Evolutionary conservation across 2,797 vertebrate species (phyloP).

Genomic region (Pyrrhura leucotis): DNA sequence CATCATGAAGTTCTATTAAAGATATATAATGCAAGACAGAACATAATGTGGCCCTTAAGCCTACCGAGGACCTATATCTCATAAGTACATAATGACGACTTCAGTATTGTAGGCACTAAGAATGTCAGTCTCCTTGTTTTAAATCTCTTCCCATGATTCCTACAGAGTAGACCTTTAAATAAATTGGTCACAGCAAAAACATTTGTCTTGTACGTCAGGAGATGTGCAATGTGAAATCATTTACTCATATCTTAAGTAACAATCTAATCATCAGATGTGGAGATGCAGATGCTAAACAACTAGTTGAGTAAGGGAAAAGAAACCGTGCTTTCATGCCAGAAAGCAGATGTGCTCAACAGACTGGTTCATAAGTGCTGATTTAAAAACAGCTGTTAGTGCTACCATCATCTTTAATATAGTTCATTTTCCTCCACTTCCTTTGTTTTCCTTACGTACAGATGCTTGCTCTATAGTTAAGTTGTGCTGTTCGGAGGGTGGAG

Average conservation of each 20-base stretch:
- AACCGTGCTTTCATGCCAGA: slow-evolving; percentile 74
- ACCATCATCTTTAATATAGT: slow-evolving; percentile 50
- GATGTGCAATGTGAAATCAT: slow-evolving; percentile 47
- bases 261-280: slow-evolving; percentile 84
- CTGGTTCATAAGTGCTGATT: slow-evolving; percentile 67
- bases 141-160: slow-evolving; percentile 67
- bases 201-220: slow-evolving; percentile 47
- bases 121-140: slow-evolving; percentile 63
- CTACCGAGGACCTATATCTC: background rate
- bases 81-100: background rate
- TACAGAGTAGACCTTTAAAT: slow-evolving; percentile 74
- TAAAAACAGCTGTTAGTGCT: slow-evolving; percentile 70
- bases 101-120: background rate
- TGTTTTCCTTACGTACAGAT: slow-evolving; percentile 12
- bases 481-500: slow-evolving; percentile 7
- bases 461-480: background rate
- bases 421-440: slow-evolving; percentile 44
- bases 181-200: slow-evolving; percentile 59
- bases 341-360: slow-evolving; percentile 79
- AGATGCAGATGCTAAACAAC: slow-evolving; percentile 80
- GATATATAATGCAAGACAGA: background rate
- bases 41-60: background rate
- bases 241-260: slow-evolving; percentile 78
- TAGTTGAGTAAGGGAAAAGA: slow-evolving; percentile 82
- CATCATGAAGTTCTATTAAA: background rate